phyloP scores from a whole-genome alignment of 2,113 vertebrate species.

The Hipposideros armiger region DNA sequence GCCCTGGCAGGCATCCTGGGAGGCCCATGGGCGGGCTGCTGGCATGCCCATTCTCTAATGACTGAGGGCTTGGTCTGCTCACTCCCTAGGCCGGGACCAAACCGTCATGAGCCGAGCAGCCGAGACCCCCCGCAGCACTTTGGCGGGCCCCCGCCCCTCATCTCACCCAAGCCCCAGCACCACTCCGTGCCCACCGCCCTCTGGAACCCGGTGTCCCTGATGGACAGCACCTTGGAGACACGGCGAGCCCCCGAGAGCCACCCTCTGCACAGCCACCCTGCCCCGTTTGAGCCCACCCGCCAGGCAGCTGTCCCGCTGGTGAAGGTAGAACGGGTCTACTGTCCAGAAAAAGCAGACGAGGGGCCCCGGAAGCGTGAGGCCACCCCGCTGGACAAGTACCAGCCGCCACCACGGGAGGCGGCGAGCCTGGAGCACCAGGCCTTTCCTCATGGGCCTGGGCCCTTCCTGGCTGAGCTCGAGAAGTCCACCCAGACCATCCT shows the following conservation, averaged over 20 bases:
- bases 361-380: constrained; percentile 88
- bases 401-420: constrained; percentile 87
- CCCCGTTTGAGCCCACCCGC: constrained; percentile 91
- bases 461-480: constrained; percentile 95
- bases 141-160: constrained; percentile 96
- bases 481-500: constrained; percentile 95
- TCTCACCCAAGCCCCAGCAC: constrained; percentile 95
- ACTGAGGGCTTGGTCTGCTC: neutral
- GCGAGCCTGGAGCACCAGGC: constrained; percentile 87
- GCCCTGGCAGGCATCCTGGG: neutral
- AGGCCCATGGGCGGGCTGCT: neutral
- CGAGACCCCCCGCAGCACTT: constrained; percentile 93
- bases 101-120: constrained; percentile 91
- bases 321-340: constrained; percentile 89
- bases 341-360: constrained; percentile 92
- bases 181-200: constrained; percentile 92
- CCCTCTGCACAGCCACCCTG: constrained; percentile 86
- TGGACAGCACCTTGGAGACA: constrained; percentile 91
- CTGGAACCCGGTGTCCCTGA: constrained; percentile 96
- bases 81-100: constrained; percentile 88
- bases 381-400: constrained; percentile 90
- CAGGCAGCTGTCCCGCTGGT: constrained; percentile 87
- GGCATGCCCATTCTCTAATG: neutral
- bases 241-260: constrained; percentile 90
- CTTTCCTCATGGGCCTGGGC: constrained; percentile 89